phyloP scores from a whole-genome alignment of 2,797 vertebrate genomes.

The Saguinus oedipus region DNA sequence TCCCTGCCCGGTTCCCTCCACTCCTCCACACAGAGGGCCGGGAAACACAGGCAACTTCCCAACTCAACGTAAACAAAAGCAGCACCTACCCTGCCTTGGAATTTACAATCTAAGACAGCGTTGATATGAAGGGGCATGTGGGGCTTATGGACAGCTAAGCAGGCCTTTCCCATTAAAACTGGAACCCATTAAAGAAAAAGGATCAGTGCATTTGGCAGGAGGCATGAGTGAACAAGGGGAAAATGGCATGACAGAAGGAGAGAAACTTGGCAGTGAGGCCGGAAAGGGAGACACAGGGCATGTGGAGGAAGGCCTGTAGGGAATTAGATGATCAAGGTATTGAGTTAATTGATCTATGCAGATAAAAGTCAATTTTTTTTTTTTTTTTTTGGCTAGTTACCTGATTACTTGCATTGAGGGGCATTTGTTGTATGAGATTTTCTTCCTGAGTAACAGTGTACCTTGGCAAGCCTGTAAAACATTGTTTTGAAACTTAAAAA shows the following conservation, averaged over 20 bases:
- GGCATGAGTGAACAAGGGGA: background rate
- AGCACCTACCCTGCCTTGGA: background rate
- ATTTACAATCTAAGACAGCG: background rate
- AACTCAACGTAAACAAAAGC: background rate
- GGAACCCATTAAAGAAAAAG: background rate
- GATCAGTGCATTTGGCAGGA: background rate
- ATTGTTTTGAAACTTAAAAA: background rate
- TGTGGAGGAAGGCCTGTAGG: fast-evolving
- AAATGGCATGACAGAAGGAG: background rate
- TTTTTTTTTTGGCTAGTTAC: background rate
- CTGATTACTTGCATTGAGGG: background rate
- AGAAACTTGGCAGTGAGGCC: background rate
- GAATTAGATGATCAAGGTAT: fast-evolving
- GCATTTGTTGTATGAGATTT: background rate
- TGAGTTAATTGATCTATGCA: background rate
- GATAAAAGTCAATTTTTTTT: background rate
- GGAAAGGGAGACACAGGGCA: background rate
- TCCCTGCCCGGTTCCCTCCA: background rate
- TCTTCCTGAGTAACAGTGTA: background rate
- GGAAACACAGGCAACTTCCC: background rate
- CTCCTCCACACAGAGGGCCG: background rate
- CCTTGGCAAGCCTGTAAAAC: background rate
- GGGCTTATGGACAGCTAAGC: background rate
- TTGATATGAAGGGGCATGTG: fast-evolving
- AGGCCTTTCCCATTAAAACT: background rate